Base-by-base conservation (phyloP, 2,113 vertebrate species). In the Calonectris borealis region DNA sequence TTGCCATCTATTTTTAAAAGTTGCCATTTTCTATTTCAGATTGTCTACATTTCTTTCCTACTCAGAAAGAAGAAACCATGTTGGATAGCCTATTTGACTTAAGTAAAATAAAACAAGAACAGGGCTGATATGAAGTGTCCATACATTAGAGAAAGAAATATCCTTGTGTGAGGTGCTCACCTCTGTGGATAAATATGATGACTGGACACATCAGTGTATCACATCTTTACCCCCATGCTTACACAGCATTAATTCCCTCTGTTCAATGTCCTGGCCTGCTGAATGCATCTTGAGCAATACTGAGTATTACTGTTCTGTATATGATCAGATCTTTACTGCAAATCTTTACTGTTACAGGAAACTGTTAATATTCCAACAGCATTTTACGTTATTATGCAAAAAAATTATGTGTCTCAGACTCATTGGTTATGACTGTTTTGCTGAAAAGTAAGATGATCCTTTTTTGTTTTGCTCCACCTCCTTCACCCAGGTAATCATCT, bases 381-480 rank as follows among this genome's bases (percentile, higher is more conserved):
- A 46, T 80, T 70, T 93, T 49, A 65, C 2, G 2, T 54, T 49
- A 46, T 54, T 88, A 69, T 36, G 13, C 7, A 70, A 85, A 77
- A 77, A 66, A 89, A 40, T 6, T 1, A 3, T 65, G 2, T 60
- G 8, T 48, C 0, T 0, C 20, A 38, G 13, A 26, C n/a, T 76
- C 34, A 40, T 10, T 4, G 2, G 5, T 52, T 72, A n/a, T 10
- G 16, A 22, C 10, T 64, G 26, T 31, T 34, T 55, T 69, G 16
- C 11, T 90, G 44, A 82, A 76, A 31, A 44, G 4, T 32, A 42
- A 77, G 32, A 80, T 48, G 25, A 38, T 16, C 12, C 2, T 6
- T 54, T 77, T 79, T 52, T 25, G 17, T 2, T 79, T 95, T 66
- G 17, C 20, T 76, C 16, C 44, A 24, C 14, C 9, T 52, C 14